Percentiles rank a stretch among this genome's conserved stretches.
Evolutionary conservation across 2,888 invertebrate species (phyloP).

Genomic region (Pachycephus smyrnensis): DNA sequence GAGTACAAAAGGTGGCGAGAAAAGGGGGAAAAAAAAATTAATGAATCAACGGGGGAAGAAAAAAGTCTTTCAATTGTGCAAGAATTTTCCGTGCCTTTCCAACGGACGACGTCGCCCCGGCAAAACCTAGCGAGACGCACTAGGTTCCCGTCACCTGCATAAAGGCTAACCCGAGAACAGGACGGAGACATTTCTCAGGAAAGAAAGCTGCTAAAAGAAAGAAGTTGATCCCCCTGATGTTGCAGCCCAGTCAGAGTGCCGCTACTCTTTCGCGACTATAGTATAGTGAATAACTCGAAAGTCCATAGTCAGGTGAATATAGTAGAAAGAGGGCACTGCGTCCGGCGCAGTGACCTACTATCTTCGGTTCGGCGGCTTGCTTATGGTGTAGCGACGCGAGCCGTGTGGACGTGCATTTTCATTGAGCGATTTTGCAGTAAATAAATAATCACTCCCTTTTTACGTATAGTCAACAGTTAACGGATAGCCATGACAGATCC

Average conservation of each 20-base stretch:
- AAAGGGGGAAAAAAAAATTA: too few relatives aligned
- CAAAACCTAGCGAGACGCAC: slow-evolving; percentile 2
- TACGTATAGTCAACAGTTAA: neutral
- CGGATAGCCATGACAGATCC: neutral
- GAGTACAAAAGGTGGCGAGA: neutral
- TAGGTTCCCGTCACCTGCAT: slow-evolving; percentile 34
- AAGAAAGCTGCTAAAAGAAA: slow-evolving; percentile 60
- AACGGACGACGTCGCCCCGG: neutral
- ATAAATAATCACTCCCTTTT: neutral
- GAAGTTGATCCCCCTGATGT: slow-evolving; percentile 45
- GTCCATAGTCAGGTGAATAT: slow-evolving; percentile 41
- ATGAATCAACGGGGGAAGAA: too few relatives aligned
- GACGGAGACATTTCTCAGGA: slow-evolving; percentile 52
- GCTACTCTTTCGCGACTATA: slow-evolving; percentile 22
- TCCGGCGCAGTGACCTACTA: slow-evolving; percentile 67
- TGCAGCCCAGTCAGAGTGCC: slow-evolving; percentile 37
- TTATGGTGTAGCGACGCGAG: slow-evolving; percentile 17
- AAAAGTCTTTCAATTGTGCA: neutral
- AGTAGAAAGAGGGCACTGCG: slow-evolving; percentile 61
- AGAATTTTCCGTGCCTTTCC: neutral
- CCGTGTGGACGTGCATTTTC: neutral
- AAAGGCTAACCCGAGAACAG: slow-evolving; percentile 32
- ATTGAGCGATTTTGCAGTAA: neutral
- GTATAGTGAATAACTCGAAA: slow-evolving; percentile 32
- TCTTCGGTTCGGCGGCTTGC: slow-evolving; percentile 61